These are phyloP conservation scores for Sebastolobus altivelis DNA, from an alignment of 2,797 vertebrate genomes.

Conservation along the genomic window DNA sequence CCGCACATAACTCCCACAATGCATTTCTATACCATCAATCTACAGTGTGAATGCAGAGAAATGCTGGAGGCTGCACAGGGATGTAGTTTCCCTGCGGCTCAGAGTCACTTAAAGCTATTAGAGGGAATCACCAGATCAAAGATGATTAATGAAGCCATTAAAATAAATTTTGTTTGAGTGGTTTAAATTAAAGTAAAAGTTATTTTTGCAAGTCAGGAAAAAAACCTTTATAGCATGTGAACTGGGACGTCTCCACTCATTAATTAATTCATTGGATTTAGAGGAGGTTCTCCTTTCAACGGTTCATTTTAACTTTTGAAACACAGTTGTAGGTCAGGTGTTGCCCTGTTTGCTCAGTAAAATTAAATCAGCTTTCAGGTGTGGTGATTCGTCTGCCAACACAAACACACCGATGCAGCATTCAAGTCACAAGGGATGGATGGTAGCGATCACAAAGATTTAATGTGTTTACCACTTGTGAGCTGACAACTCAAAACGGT, in stretches of 20 bases:
- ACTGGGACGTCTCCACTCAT: constrained; percentile 12
- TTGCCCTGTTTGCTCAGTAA: not conserved
- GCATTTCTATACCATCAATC: constrained; percentile 69
- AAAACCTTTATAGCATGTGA: constrained; percentile 1
- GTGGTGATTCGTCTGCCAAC: too few relatives aligned
- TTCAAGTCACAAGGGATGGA: not conserved
- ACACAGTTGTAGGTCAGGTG: not conserved
- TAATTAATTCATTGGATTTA: not conserved
- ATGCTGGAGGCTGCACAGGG: constrained; percentile 2
- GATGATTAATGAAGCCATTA: not conserved
- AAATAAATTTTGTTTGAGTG: not conserved
- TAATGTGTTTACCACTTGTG: not conserved
- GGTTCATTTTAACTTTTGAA: not conserved
- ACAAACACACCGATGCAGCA: not conserved
- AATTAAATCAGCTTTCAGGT: not conserved
- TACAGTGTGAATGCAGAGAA: constrained; percentile 26
- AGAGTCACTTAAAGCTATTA: not conserved
- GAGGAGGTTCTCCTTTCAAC: not conserved
- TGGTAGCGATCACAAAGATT: not conserved
- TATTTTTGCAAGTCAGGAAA: not conserved
- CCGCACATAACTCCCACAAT: constrained; percentile 66
- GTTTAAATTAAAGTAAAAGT: not conserved
- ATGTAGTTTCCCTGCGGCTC: not conserved
- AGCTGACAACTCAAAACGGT: not conserved
- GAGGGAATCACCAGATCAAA: not conserved